Evolutionary conservation across 2,888 invertebrate species (phyloP).

Genomic region (Eledona agricola): DNA sequence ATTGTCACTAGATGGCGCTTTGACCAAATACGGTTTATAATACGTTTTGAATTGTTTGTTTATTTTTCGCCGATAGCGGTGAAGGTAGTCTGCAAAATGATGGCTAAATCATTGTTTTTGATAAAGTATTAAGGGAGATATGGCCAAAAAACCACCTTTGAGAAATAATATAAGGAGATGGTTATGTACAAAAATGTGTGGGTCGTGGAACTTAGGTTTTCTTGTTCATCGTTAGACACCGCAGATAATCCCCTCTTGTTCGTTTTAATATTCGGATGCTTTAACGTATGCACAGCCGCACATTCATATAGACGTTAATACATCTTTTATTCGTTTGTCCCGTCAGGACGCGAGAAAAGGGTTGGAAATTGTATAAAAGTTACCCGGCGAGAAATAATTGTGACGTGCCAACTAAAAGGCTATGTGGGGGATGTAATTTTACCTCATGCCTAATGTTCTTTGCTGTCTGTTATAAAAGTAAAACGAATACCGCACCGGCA

Average conservation of each 20-base stretch:
- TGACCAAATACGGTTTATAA: too few relatives aligned
- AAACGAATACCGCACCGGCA: conserved; percentile 38
- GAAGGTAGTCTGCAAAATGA: too few relatives aligned
- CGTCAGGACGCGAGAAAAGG: conserved; percentile 47
- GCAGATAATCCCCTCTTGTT: conserved; percentile 25
- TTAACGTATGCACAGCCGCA: conserved; percentile 31
- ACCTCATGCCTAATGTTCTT: conserved; percentile 40
- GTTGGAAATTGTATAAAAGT: conserved; percentile 52
- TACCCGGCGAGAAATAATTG: conserved; percentile 50
- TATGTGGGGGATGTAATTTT: conserved; percentile 40
- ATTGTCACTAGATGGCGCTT: too few relatives aligned
- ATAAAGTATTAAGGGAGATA: too few relatives aligned
- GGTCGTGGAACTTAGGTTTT: conserved; percentile 16
- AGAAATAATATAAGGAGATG: too few relatives aligned
- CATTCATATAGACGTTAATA: conserved; percentile 43
- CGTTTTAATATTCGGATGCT: conserved; percentile 29
- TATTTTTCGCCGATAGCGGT: too few relatives aligned
- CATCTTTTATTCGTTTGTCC: conserved; percentile 43
- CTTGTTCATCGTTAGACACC: conserved; percentile 17
- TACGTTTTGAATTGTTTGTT: too few relatives aligned
- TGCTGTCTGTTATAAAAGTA: conserved; percentile 40
- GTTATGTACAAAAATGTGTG: too few relatives aligned
- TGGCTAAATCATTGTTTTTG: too few relatives aligned
- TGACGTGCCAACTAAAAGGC: conserved; percentile 48
- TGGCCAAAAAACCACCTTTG: too few relatives aligned